phyloP scores from a whole-genome alignment of 2,113 vertebrate species.

The Plotosus lineatus region DNA sequence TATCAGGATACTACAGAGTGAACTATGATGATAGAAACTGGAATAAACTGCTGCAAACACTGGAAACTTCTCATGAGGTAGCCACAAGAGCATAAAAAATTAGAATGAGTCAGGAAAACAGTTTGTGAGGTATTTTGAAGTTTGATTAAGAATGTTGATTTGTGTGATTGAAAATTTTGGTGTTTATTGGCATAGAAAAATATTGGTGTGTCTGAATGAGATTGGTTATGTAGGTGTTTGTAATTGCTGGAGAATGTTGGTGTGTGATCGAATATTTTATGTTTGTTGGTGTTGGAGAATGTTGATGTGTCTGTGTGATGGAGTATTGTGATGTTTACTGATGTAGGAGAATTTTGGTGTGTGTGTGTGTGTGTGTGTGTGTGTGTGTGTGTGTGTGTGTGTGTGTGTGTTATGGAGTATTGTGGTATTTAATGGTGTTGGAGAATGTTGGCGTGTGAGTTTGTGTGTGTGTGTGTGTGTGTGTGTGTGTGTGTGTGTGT shows the following conservation, averaged over 20 bases:
- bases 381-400: not conserved
- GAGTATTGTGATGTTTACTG: not conserved
- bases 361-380: not conserved
- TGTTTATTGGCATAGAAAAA: not conserved
- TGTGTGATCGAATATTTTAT: too few species aligned
- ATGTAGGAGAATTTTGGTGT: not conserved
- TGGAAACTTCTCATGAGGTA: slow-evolving; percentile 61
- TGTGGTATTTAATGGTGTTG: not conserved
- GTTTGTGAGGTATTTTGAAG: not conserved
- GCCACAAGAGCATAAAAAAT: not conserved
- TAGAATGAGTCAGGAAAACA: not conserved
- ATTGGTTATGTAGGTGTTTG: not conserved
- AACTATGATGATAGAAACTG: slow-evolving; percentile 88
- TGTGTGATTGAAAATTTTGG: too few species aligned
- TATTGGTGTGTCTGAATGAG: not conserved
- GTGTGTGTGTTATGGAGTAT: not conserved
- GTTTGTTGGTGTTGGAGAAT: not conserved
- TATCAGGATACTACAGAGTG: slow-evolving; percentile 85
- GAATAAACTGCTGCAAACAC: slow-evolving; percentile 70
- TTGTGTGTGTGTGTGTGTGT: too few species aligned
- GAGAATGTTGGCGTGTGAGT: not conserved
- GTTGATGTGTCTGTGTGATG: not conserved
- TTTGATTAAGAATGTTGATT: not conserved
- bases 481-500: too few species aligned
- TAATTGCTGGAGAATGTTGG: not conserved